A percentile compares a stretch with the other conserved stretches of the same genome.
Conservation (phyloP, 2,113 vertebrate species). For the Peromyscus polionotus region DNA sequence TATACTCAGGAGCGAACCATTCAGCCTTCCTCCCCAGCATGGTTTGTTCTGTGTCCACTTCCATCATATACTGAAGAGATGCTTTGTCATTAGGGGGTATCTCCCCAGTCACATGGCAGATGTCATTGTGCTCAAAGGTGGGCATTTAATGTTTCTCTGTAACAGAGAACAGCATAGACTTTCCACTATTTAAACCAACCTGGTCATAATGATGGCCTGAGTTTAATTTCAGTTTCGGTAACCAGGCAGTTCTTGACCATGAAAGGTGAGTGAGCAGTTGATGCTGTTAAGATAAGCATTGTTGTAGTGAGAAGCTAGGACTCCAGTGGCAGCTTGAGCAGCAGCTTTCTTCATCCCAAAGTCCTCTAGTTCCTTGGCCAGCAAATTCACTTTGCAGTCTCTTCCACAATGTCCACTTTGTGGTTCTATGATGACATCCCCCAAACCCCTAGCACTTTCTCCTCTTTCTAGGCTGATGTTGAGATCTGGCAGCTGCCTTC, state of each 20-base stretch:
- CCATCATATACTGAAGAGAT: conserved; percentile 96
- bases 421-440: background rate
- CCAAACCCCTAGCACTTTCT: fast-evolving
- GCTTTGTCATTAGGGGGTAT: conserved; percentile 98
- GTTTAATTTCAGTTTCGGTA: conserved; percentile 82
- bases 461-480: too few species aligned
- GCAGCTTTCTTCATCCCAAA: conserved; percentile 94
- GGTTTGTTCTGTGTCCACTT: conserved; percentile 92
- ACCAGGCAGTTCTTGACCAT: conserved; percentile 93
- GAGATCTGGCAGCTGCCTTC: background rate
- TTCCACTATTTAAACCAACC: conserved; percentile 83
- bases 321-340: conserved; percentile 92
- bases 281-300: conserved; percentile 96
- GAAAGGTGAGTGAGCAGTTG: conserved; percentile 95
- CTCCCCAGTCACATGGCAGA: conserved; percentile 97
- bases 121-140: conserved; percentile 97
- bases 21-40: conserved; percentile 96
- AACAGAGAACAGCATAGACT: conserved; percentile 97
- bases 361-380: conserved; percentile 94
- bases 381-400: conserved; percentile 84
- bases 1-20: conserved; percentile 89
- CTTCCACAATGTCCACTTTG: background rate
- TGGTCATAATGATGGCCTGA: background rate
- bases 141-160: conserved; percentile 95
- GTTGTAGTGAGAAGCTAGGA: conserved; percentile 94